Percentiles rank a stretch among this genome's conserved stretches.
These are phyloP conservation scores for Zapus hudsonius DNA, from an alignment of 2,113 vertebrate species.

Conservation along the genomic window DNA sequence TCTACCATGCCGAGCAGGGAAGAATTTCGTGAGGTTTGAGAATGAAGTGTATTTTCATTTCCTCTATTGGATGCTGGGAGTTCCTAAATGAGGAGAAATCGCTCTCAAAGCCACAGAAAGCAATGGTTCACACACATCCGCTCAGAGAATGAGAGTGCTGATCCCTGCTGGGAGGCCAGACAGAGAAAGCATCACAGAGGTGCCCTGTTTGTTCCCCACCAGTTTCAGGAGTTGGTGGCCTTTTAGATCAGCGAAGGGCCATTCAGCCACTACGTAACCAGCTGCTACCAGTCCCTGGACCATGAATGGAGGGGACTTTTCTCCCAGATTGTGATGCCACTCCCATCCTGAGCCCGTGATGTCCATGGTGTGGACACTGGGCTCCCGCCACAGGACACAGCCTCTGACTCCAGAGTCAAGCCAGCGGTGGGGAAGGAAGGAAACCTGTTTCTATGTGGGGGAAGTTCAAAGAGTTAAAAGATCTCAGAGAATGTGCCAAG, in stretches of 20 bases:
- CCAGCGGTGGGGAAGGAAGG: rapidly evolving
- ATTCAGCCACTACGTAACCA: not conserved
- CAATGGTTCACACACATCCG: rapidly evolving
- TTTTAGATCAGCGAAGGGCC: not conserved
- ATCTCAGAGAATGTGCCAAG: not conserved
- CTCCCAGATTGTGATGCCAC: too few species aligned
- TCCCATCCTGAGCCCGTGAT: too few species aligned
- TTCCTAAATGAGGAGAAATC: not conserved
- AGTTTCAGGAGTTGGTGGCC: not conserved
- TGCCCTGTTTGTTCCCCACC: not conserved
- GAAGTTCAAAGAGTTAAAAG: not conserved
- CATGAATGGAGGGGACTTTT: not conserved
- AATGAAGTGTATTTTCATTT: not conserved
- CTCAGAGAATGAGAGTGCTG: not conserved
- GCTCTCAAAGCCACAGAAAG: not conserved
- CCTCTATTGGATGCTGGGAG: not conserved
- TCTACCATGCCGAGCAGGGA: not conserved
- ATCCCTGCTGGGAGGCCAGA: not conserved
- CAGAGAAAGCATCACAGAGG: too few species aligned
- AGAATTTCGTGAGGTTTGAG: not conserved
- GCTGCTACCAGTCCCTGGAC: not conserved
- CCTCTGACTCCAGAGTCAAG: not conserved
- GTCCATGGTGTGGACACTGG: too few species aligned
- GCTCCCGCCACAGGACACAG: too few species aligned
- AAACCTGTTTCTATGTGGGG: too few species aligned